These are phyloP conservation scores for Amblyjoppa proteus DNA, from an alignment of 2,888 invertebrate species.

Conservation along the genomic window DNA sequence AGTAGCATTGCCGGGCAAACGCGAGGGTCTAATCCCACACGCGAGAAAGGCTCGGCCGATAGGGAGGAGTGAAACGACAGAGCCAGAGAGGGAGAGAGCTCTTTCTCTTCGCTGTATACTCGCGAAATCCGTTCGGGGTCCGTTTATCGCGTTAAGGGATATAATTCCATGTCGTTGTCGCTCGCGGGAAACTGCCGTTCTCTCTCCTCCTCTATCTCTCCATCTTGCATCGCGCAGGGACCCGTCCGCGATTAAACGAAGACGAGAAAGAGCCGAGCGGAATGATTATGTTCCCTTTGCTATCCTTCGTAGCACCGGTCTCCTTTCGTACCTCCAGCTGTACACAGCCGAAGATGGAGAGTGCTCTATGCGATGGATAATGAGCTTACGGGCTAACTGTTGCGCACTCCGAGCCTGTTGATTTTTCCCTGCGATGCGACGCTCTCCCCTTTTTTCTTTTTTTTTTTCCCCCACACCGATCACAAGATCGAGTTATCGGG, in stretches of 20 bases:
- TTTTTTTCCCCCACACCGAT: not conserved
- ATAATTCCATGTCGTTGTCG: constrained; percentile 66
- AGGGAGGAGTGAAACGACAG: constrained; percentile 47
- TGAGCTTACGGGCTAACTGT: constrained; percentile 49
- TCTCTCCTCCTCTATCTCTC: not conserved
- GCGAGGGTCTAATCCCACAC: constrained; percentile 68
- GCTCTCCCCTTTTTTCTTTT: not conserved
- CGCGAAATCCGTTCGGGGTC: constrained; percentile 65
- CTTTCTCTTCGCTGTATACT: constrained; percentile 38
- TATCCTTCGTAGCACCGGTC: constrained; percentile 21
- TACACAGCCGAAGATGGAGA: not conserved
- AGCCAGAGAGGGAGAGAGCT: constrained; percentile 31
- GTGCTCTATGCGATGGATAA: constrained; percentile 32
- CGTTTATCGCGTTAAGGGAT: constrained; percentile 52
- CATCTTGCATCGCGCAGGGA: not conserved
- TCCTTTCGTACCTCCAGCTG: constrained; percentile 5
- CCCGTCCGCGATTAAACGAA: constrained; percentile 19
- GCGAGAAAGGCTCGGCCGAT: constrained; percentile 68
- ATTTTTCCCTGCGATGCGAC: constrained; percentile 46
- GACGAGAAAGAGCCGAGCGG: not conserved
- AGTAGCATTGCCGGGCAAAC: constrained; percentile 63
- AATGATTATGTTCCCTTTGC: not conserved
- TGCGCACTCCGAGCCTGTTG: constrained; percentile 41
- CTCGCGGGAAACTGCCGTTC: constrained; percentile 26
- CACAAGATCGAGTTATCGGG: constrained; percentile 24